These are phyloP conservation scores for Latheticus oryzae DNA, from an alignment of 2,888 invertebrate genomes.

Conservation along the genomic window DNA sequence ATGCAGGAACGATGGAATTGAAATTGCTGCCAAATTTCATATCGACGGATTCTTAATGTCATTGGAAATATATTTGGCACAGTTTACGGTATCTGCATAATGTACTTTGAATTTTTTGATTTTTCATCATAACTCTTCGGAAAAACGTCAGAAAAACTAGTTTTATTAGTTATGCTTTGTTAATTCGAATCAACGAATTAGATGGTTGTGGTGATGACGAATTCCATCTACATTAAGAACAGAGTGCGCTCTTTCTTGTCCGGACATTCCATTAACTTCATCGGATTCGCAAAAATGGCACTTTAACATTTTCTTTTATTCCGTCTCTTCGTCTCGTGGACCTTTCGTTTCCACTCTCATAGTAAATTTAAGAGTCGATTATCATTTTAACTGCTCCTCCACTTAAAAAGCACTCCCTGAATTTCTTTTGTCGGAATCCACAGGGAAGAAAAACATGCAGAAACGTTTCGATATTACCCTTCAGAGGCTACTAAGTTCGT, in stretches of 20 bases:
- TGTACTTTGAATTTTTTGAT: slow-evolving; percentile 34
- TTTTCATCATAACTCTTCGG: slow-evolving; percentile 2
- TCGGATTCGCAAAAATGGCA: slow-evolving; percentile 57
- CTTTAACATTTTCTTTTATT: slow-evolving; percentile 53
- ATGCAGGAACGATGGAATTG: slow-evolving; percentile 51
- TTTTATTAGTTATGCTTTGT: no score
- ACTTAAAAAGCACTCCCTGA: slow-evolving; percentile 62
- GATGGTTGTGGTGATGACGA: no score
- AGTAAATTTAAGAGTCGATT: slow-evolving; percentile 59
- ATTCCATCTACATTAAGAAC: no score
- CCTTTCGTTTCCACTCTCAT: slow-evolving; percentile 52
- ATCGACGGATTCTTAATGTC: slow-evolving; percentile 52
- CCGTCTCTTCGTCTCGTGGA: slow-evolving; percentile 45
- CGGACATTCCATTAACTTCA: slow-evolving; percentile 57
- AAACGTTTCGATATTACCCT: slow-evolving; percentile 34
- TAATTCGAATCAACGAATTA: neutral
- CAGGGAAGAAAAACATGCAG: slow-evolving; percentile 46
- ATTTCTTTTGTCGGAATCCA: slow-evolving; percentile 60
- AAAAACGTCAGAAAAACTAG: no score
- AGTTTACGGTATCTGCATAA: slow-evolving; percentile 39
- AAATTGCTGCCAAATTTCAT: slow-evolving; percentile 54
- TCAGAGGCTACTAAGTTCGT: slow-evolving; percentile 42
- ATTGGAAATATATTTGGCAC: slow-evolving; percentile 39
- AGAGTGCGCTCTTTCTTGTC: slow-evolving; percentile 47
- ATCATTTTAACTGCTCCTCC: slow-evolving; percentile 63